phyloP scores from a whole-genome alignment of 2,797 vertebrate species.

The Selene dorsalis region DNA sequence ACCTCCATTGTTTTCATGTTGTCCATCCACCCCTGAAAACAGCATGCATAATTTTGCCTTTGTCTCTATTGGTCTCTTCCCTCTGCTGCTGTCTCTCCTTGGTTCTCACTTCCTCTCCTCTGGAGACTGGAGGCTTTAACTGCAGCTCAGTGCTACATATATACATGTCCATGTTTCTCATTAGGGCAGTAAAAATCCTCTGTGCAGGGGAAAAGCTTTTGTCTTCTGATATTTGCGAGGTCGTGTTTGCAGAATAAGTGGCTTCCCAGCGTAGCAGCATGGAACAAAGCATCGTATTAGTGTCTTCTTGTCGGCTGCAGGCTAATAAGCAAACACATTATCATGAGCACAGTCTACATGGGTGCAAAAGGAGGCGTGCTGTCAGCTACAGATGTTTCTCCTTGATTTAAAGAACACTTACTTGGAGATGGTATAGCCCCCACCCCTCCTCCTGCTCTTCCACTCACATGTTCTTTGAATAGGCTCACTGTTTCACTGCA shows the following conservation, averaged over 20 bases:
- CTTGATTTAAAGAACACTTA: slow-evolving; percentile 25
- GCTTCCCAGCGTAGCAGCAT: slow-evolving; percentile 7
- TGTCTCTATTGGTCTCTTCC: not conserved
- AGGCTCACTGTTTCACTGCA: slow-evolving; percentile 27
- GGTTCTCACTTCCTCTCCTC: not conserved
- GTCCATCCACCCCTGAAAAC: too few species aligned
- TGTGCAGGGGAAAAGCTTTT: slow-evolving; percentile 8
- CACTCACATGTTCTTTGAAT: not conserved
- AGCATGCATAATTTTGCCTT: not conserved
- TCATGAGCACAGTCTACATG: not conserved
- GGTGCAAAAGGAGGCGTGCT: slow-evolving; percentile 14
- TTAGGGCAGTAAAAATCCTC: slow-evolving; percentile 5
- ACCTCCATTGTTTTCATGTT: too few species aligned
- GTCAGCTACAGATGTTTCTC: slow-evolving; percentile 28
- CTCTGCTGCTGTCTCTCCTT: not conserved
- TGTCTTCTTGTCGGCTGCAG: slow-evolving; percentile 19
- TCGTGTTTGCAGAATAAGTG: slow-evolving; percentile 9
- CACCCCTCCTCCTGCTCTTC: not conserved
- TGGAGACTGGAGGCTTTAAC: slow-evolving; percentile 3
- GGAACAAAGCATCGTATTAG: slow-evolving; percentile 34
- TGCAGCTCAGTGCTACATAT: not conserved
- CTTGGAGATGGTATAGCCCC: not conserved
- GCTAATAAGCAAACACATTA: slow-evolving; percentile 26
- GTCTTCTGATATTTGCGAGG: slow-evolving; percentile 27
- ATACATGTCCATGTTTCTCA: not conserved